Conservation (phyloP, 2,888 invertebrate genomes). For the Zhuqinia jingwanae region DNA sequence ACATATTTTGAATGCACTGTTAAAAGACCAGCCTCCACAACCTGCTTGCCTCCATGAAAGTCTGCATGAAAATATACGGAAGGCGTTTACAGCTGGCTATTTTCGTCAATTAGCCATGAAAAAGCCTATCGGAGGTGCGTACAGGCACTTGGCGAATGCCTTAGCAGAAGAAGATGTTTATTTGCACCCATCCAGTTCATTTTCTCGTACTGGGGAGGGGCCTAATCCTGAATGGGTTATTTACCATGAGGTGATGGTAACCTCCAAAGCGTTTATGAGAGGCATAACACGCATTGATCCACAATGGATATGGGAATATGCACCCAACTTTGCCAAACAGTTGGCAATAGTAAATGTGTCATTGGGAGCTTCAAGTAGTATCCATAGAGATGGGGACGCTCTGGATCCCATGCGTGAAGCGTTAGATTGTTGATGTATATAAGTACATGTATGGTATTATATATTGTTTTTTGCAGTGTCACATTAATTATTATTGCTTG, state of each 20-base stretch:
- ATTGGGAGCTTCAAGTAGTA: no score
- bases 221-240: conserved; percentile 85
- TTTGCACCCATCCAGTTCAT: conserved; percentile 98
- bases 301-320: conserved; percentile 93
- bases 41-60: conserved; percentile 96
- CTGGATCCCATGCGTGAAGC: no score
- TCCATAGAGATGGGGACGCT: no score
- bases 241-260: conserved; percentile 92
- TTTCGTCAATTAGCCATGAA: conserved; percentile 97
- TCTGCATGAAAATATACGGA: conserved; percentile 97
- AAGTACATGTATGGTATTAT: no score
- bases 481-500: no score
- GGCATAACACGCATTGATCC: conserved; percentile 92
- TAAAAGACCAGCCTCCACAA: no score
- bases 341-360: no score
- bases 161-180: conserved; percentile 94
- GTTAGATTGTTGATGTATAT: no score
- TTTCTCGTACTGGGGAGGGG: conserved; percentile 86
- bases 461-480: no score
- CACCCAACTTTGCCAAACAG: no score
- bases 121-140: conserved; percentile 91
- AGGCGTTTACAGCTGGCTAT: conserved; percentile 91
- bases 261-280: conserved; percentile 91
- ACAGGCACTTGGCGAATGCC: conserved; percentile 91
- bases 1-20: conserved; percentile 99